phyloP scores from a whole-genome alignment of 2,113 vertebrate species.

The Cyprinodon brontotheroides region DNA sequence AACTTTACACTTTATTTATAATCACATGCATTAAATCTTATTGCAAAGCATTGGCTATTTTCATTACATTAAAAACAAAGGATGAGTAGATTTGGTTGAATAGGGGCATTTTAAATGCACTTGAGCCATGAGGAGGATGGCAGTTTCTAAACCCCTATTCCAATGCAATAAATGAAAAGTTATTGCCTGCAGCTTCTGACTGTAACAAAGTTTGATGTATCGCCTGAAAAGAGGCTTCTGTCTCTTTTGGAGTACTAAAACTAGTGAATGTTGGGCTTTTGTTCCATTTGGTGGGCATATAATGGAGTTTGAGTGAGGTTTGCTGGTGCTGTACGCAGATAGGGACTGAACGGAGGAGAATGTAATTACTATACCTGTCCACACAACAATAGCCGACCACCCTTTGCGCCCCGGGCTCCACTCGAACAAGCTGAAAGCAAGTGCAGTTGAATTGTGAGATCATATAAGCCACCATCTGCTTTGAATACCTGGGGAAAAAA shows the following conservation, averaged over 20 bases:
- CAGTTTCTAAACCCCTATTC: slow-evolving; percentile 20
- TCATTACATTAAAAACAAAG: not conserved
- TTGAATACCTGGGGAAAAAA: slow-evolving; percentile 2
- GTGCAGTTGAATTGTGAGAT: slow-evolving; percentile 53
- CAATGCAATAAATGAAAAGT: slow-evolving; percentile 57
- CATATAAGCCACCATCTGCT: slow-evolving; percentile 60
- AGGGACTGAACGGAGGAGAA: slow-evolving; percentile 64
- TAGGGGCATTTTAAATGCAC: slow-evolving; percentile 22
- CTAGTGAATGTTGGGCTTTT: slow-evolving; percentile 61
- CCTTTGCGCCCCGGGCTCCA: slow-evolving; percentile 55
- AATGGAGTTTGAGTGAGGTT: slow-evolving; percentile 60
- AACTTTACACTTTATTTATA: not conserved
- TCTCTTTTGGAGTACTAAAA: slow-evolving; percentile 49
- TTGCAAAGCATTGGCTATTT: not conserved
- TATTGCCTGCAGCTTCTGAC: slow-evolving; percentile 31
- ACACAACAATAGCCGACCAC: slow-evolving; percentile 69
- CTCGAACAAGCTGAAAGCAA: slow-evolving; percentile 57
- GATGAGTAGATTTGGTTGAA: not conserved
- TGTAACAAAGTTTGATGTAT: slow-evolving; percentile 48
- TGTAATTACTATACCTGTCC: slow-evolving; percentile 74
- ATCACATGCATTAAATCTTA: not conserved
- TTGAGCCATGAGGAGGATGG: slow-evolving; percentile 37
- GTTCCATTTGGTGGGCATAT: slow-evolving; percentile 62
- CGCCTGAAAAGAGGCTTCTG: slow-evolving; percentile 55
- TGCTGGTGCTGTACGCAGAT: slow-evolving; percentile 61